phyloP scores from a whole-genome alignment of 2,888 invertebrate species.

The Chymomyza caudatula region DNA sequence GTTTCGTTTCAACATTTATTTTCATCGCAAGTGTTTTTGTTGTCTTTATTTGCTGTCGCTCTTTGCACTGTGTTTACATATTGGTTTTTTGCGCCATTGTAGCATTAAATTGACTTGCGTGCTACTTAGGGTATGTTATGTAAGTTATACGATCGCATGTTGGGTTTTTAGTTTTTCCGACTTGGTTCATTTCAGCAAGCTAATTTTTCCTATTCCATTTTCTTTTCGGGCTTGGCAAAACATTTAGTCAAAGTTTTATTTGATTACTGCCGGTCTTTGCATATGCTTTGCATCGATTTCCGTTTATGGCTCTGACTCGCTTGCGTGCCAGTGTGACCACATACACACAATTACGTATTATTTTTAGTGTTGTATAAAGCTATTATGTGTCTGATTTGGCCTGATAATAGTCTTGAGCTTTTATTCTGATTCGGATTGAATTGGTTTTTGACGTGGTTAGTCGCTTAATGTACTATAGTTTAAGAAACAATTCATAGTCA shows the following conservation, averaged over 20 bases:
- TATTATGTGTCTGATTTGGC: neutral
- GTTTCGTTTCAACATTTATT: slow-evolving; percentile 15
- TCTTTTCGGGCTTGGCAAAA: slow-evolving; percentile 49
- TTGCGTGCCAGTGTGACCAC: slow-evolving; percentile 34
- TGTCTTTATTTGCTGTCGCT: neutral
- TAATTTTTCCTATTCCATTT: slow-evolving; percentile 14
- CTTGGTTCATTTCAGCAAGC: slow-evolving; percentile 20
- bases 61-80: neutral
- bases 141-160: neutral
- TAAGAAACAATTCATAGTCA: neutral
- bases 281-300: slow-evolving; percentile 53
- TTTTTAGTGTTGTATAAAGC: neutral
- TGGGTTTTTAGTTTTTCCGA: slow-evolving; percentile 14
- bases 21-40: slow-evolving; percentile 2
- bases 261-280: neutral
- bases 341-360: slow-evolving; percentile 27
- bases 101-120: neutral
- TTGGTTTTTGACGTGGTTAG: neutral
- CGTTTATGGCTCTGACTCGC: slow-evolving; percentile 42
- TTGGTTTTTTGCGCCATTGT: neutral
- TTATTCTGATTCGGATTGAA: neutral
- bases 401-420: neutral
- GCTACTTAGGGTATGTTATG: neutral
- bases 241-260: neutral
- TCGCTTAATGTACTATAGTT: neutral